Evolutionary conservation across 2,113 vertebrate species (phyloP).

Genomic region (Papio anubis): DNA sequence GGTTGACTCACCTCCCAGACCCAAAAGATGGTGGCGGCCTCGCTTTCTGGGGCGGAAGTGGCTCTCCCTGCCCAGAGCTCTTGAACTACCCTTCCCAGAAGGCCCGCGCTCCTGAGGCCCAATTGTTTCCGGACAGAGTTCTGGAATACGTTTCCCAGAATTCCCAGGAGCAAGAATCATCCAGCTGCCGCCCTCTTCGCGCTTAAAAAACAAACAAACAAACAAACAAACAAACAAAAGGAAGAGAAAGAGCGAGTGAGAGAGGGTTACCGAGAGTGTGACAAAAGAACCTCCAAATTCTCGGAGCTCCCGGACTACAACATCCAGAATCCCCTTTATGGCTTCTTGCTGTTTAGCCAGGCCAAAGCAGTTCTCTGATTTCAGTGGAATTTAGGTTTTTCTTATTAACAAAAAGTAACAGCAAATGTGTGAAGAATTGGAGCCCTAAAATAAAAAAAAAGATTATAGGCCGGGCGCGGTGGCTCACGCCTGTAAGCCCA

Average conservation of each 20-base stretch:
- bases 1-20: neutral
- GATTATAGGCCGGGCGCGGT: neutral
- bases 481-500: too few relatives aligned
- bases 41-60: neutral
- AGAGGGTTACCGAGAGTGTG: too few relatives aligned
- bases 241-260: too few relatives aligned
- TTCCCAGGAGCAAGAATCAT: fast-evolving
- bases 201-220: too few relatives aligned
- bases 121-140: neutral
- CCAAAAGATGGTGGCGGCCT: fast-evolving
- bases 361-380: neutral
- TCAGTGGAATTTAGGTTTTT: neutral
- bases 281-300: neutral
- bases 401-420: neutral
- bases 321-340: neutral
- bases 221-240: too few relatives aligned
- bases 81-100: slow-evolving; percentile 34
- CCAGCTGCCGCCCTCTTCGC: fast-evolving
- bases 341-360: neutral
- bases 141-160: neutral
- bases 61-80: fast-evolving
- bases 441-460: neutral
- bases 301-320: neutral
- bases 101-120: too few relatives aligned
- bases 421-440: neutral